Percentiles rank a stretch among this genome's conserved stretches.
These are phyloP conservation scores for Melanotaenia nigrans DNA, from an alignment of 2,797 vertebrate species.

Conservation along the genomic window DNA sequence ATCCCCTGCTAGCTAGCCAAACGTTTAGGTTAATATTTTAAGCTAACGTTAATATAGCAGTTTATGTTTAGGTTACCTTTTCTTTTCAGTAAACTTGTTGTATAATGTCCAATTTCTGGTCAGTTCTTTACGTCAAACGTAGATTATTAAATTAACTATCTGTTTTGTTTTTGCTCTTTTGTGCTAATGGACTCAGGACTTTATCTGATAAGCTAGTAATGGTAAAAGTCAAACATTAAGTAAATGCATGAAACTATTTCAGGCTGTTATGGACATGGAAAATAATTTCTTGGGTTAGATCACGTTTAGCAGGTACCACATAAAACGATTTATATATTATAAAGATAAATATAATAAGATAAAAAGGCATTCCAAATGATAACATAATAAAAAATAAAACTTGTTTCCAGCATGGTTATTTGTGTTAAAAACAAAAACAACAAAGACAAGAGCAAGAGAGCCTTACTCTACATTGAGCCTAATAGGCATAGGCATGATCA, in stretches of 20 bases:
- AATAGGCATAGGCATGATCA: background rate
- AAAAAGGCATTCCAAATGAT: no score
- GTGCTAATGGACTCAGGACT: background rate
- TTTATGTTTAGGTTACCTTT: background rate
- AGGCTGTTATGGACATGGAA: background rate
- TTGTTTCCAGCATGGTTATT: no score
- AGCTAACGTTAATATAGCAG: background rate
- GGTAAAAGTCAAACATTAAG: no score
- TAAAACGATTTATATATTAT: background rate
- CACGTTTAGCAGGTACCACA: background rate
- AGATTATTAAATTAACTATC: background rate
- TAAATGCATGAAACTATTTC: background rate
- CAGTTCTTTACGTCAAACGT: background rate
- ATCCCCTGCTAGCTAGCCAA: conserved; percentile 13
- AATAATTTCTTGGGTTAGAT: background rate
- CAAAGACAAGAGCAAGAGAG: no score
- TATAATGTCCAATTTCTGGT: background rate
- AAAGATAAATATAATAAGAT: no score
- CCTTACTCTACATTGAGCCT: no score
- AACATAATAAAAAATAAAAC: no score
- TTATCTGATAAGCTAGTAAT: background rate
- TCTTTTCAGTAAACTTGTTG: background rate
- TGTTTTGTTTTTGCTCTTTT: background rate
- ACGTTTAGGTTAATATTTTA: background rate
- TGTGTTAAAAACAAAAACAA: no score